Evolutionary conservation across 2,797 vertebrate species (phyloP).

Genomic region (Bradypus variegatus): DNA sequence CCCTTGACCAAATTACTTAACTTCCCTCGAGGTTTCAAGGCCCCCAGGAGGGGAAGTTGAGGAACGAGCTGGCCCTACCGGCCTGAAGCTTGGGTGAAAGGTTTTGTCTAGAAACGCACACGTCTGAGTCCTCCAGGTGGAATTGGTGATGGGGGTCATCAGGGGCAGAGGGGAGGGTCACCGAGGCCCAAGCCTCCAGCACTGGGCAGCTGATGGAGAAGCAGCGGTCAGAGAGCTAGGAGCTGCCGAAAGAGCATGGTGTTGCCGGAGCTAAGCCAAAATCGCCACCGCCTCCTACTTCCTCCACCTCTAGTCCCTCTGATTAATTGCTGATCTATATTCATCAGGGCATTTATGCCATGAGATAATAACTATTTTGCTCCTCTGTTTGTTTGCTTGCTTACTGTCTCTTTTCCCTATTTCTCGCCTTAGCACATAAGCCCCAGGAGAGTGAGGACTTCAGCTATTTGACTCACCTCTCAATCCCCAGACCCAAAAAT

Average conservation of each 20-base stretch:
- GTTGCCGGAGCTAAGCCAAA: neutral
- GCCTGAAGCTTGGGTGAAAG: constrained; percentile 31
- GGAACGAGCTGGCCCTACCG: neutral
- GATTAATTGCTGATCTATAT: rapidly evolving
- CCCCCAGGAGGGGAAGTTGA: neutral
- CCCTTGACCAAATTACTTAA: neutral
- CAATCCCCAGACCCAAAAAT: neutral
- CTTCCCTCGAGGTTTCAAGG: neutral
- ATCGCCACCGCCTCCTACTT: too few species aligned
- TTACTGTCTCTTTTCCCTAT: neutral
- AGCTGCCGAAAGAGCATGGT: neutral
- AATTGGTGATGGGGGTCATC: constrained; percentile 11
- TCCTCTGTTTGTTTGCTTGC: neutral
- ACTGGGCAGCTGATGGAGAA: neutral
- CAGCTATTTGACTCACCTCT: neutral
- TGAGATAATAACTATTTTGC: neutral
- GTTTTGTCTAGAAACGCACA: constrained; percentile 48
- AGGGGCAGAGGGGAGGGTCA: neutral
- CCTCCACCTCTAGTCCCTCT: rapidly evolving
- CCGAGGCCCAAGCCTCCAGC: neutral
- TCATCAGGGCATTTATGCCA: neutral
- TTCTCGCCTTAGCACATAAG: neutral
- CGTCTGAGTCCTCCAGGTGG: neutral
- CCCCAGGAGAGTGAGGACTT: neutral
- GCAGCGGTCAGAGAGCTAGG: too few species aligned